phyloP scores from a whole-genome alignment of 2,888 invertebrate species.

The Cetonia aurata region DNA sequence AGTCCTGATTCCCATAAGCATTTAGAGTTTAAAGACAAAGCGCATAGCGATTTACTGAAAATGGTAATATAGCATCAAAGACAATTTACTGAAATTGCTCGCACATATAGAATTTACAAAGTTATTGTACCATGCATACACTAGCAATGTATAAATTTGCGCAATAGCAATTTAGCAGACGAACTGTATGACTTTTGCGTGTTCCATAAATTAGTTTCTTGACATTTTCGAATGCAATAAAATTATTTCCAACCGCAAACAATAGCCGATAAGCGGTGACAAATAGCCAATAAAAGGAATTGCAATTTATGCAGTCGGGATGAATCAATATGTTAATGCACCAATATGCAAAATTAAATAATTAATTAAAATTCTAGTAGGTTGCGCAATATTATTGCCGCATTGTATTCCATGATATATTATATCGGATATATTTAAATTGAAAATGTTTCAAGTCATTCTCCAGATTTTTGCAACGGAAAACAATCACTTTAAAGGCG shows the following conservation, averaged over 20 bases:
- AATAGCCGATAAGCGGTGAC: conserved; percentile 3
- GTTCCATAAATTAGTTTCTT: conserved; percentile 20
- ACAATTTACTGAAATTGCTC: conserved; percentile 2
- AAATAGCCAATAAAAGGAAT: background rate
- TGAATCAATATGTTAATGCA: background rate
- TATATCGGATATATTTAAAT: too few relatives aligned
- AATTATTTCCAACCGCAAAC: conserved; percentile 9
- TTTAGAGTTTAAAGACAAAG: too few relatives aligned
- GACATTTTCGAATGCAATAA: conserved; percentile 18
- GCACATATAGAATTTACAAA: too few relatives aligned
- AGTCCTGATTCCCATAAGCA: too few relatives aligned
- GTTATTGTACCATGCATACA: too few relatives aligned
- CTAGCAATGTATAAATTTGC: background rate
- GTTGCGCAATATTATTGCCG: background rate
- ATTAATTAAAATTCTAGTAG: background rate
- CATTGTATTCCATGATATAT: background rate
- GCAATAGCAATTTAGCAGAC: conserved; percentile 2
- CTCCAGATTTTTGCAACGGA: too few relatives aligned
- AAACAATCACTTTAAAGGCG: too few relatives aligned
- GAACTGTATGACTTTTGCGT: background rate
- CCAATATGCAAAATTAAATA: background rate
- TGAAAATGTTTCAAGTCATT: too few relatives aligned
- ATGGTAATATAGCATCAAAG: too few relatives aligned
- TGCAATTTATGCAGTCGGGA: background rate
- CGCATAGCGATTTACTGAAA: too few relatives aligned